A percentile compares a stretch with the other conserved stretches of the same genome.
Conservation (phyloP, 2,797 vertebrate species). For the Melanitta fusca region DNA sequence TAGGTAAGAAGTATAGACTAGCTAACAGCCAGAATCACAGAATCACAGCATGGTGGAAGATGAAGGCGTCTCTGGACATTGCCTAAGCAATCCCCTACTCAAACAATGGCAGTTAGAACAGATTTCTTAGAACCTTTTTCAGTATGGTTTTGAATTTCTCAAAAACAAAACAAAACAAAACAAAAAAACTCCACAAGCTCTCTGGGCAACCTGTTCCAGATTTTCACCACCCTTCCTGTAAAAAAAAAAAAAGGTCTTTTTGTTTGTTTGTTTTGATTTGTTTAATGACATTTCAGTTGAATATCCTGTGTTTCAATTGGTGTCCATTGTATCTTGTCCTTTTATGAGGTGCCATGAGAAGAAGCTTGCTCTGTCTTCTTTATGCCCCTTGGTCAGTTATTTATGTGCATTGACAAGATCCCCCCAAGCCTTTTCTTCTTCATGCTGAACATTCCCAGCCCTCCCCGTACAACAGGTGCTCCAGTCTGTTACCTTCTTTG, state of each 20-base stretch:
- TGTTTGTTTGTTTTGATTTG: not conserved
- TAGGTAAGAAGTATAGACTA: not conserved
- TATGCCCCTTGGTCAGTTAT: not conserved
- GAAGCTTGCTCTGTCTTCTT: not conserved
- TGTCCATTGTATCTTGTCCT: not conserved
- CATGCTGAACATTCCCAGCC: not conserved
- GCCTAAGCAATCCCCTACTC: rapidly evolving
- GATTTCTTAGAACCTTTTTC: not conserved
- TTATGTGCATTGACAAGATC: not conserved
- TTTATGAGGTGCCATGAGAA: not conserved
- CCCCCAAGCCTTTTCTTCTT: not conserved
- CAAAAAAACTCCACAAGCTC: not conserved
- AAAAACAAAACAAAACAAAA: too few relatives aligned
- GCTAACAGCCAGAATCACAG: not conserved
- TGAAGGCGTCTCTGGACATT: not conserved
- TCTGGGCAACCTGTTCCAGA: not conserved
- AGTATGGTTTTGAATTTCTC: not conserved
- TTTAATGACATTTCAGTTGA: not conserved
- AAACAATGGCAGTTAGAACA: not conserved
- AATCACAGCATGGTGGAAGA: not conserved
- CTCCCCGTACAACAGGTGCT: not conserved
- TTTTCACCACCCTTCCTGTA: not conserved
- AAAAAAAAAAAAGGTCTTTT: not conserved
- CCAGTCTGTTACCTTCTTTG: not conserved
- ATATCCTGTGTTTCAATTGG: not conserved